Evolutionary conservation across 2,113 vertebrate species (phyloP).

Genomic region (Cacatua alba): DNA sequence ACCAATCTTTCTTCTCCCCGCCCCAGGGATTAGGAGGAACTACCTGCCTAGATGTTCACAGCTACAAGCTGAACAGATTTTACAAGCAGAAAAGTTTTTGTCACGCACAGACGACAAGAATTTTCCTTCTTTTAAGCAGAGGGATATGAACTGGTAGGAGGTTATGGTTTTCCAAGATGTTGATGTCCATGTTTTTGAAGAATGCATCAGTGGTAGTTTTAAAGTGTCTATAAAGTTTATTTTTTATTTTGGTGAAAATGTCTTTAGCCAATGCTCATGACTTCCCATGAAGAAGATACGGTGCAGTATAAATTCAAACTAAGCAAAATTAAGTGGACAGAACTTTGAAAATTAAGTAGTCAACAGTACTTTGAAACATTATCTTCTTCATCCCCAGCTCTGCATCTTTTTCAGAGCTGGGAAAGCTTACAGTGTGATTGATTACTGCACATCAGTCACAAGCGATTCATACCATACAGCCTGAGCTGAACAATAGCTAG

Average conservation of each 20-base stretch:
- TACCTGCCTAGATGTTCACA: constrained; percentile 47
- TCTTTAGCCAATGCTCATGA: background rate
- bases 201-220: background rate
- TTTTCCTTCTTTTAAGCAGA: background rate
- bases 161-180: background rate
- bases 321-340: background rate
- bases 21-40: background rate
- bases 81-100: background rate
- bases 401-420: background rate
- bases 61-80: constrained; percentile 16
- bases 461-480: background rate
- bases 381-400: background rate
- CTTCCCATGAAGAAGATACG: background rate
- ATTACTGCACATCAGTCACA: constrained; percentile 23
- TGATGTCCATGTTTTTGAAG: background rate
- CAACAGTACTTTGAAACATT: background rate
- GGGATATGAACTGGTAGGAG: background rate
- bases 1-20: background rate
- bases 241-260: background rate
- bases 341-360: background rate
- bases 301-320: background rate
- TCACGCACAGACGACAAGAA: background rate
- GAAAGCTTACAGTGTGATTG: background rate
- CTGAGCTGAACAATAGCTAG: background rate
- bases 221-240: background rate